These are phyloP conservation scores for Chinchilla lanigera DNA, from an alignment of 2,113 vertebrate species.

Conservation along the genomic window DNA sequence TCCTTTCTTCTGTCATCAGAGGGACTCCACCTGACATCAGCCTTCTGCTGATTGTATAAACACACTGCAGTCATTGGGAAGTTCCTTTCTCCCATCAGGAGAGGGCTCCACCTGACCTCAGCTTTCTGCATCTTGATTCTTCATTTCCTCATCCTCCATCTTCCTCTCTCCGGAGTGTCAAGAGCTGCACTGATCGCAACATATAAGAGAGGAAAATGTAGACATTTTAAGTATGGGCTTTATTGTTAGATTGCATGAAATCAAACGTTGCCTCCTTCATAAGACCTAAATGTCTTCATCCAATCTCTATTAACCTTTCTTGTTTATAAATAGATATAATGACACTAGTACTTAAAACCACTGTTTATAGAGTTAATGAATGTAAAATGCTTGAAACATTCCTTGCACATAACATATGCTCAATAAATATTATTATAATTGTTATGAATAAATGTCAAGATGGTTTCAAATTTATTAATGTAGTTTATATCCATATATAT, in stretches of 20 bases:
- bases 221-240: background rate
- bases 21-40: no score
- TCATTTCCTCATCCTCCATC: background rate
- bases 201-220: background rate
- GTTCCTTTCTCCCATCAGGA: background rate
- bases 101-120: background rate
- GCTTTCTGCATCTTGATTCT: background rate
- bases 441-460: background rate
- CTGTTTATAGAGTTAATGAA: background rate
- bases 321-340: background rate
- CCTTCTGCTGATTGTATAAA: no score
- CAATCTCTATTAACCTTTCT: background rate
- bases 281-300: background rate
- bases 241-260: background rate
- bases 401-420: background rate
- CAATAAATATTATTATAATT: background rate
- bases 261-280: background rate
- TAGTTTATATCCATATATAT: background rate
- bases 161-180: background rate
- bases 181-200: background rate
- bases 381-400: background rate
- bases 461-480: conserved; percentile 13
- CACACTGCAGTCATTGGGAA: background rate
- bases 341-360: background rate
- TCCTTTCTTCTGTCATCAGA: no score